Percentiles rank a stretch among this genome's conserved stretches.
phyloP scores from a whole-genome alignment of 2,113 vertebrate genomes.

The Acanthochromis polyacanthus region DNA sequence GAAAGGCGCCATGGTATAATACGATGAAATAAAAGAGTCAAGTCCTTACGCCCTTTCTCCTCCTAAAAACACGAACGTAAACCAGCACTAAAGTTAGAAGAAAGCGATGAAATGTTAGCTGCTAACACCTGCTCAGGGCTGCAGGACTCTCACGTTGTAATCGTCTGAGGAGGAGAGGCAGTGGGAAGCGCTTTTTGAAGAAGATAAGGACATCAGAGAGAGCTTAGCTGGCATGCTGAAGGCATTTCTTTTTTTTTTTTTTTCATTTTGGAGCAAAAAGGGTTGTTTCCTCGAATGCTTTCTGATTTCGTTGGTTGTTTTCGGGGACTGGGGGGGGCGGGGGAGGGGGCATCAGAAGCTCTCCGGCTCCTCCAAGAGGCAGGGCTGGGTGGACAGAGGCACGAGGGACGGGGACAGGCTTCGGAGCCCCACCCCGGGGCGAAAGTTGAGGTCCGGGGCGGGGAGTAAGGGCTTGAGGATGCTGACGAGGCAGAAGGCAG shows the following conservation, averaged over 20 bases:
- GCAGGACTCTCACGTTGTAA: conserved; percentile 53
- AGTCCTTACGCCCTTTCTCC: conserved; percentile 67
- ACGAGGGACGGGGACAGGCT: conserved; percentile 92
- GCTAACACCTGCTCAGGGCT: conserved; percentile 33
- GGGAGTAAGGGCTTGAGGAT: conserved; percentile 98
- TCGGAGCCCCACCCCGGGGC: conserved; percentile 84
- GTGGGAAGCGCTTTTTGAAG: conserved; percentile 78
- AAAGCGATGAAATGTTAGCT: conserved; percentile 71
- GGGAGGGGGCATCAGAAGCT: conserved; percentile 87
- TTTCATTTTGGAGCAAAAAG: conserved; percentile 53
- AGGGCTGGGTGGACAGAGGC: conserved; percentile 91
- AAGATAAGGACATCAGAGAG: conserved; percentile 77
- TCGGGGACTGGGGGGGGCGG: neutral
- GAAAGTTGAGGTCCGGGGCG: conserved; percentile 92
- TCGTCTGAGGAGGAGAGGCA: conserved; percentile 74
- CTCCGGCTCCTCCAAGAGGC: conserved; percentile 95
- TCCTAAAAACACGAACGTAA: conserved; percentile 64
- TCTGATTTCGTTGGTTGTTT: conserved; percentile 30
- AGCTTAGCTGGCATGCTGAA: conserved; percentile 82
- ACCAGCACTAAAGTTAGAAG: conserved; percentile 70
- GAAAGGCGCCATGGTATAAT: conserved; percentile 80
- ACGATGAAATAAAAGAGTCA: conserved; percentile 80
- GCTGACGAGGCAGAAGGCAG: conserved; percentile 99
- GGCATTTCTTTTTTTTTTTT: conserved; percentile 69
- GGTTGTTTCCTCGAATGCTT: conserved; percentile 57